Evolutionary conservation across 2,888 invertebrate genomes (phyloP).

Genomic region (Melolontha melolontha): DNA sequence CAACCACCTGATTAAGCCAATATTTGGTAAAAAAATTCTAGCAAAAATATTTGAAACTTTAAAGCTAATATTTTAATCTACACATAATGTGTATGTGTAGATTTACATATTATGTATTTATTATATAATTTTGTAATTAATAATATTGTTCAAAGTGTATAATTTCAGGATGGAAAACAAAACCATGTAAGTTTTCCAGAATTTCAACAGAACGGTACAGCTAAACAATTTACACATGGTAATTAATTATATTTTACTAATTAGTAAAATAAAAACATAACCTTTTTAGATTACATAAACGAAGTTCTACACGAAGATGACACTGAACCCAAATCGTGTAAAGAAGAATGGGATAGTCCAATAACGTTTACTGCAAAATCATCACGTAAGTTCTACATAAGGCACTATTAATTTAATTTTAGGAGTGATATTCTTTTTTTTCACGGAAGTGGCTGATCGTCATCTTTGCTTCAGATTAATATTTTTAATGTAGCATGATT

Average conservation of each 20-base stretch:
- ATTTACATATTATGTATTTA: no score
- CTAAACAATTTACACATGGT: slow-evolving; percentile 91
- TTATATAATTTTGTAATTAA: no score
- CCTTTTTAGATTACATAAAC: slow-evolving; percentile 81
- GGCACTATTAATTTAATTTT: background rate
- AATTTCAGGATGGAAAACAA: slow-evolving; percentile 81
- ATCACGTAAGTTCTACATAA: slow-evolving; percentile 79
- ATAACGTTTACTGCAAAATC: slow-evolving; percentile 92
- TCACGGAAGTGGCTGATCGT: slow-evolving; percentile 42
- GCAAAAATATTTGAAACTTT: no score
- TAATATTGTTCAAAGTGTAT: background rate
- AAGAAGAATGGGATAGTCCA: slow-evolving; percentile 86
- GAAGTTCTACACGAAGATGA: slow-evolving; percentile 81
- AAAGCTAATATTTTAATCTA: no score
- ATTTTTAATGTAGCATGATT: slow-evolving; percentile 22
- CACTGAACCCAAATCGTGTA: slow-evolving; percentile 69
- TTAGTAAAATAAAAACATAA: slow-evolving; percentile 5
- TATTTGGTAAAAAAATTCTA: no score
- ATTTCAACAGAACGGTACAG: slow-evolving; percentile 89
- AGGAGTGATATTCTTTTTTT: slow-evolving; percentile 7
- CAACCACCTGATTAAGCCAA: no score
- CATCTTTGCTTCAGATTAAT: slow-evolving; percentile 38
- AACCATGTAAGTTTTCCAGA: slow-evolving; percentile 92
- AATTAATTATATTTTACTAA: slow-evolving; percentile 54
- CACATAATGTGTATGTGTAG: no score